These are phyloP conservation scores for Clarias magur DNA, from an alignment of 2,113 vertebrate genomes.

Conservation along the genomic window DNA sequence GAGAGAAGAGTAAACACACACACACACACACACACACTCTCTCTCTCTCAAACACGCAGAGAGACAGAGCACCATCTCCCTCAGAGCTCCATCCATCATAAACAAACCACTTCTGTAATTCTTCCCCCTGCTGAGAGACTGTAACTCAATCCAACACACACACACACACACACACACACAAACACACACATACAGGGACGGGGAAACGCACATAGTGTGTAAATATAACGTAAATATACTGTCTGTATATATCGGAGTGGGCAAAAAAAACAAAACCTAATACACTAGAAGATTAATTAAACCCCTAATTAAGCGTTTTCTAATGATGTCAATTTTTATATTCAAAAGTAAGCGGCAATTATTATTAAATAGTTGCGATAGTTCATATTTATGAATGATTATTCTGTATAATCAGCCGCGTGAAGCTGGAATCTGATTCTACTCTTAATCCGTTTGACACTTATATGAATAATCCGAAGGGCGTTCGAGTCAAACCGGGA, in stretches of 20 bases:
- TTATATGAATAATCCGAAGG: no score
- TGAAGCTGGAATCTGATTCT: not conserved
- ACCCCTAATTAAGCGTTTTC: no score
- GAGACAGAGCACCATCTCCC: not conserved
- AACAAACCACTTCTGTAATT: constrained; percentile 10
- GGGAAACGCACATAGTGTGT: no score
- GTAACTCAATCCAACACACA: not conserved
- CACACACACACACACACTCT: not conserved
- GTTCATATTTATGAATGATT: no score
- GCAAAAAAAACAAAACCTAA: not conserved
- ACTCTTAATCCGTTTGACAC: no score
- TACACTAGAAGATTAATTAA: no score
- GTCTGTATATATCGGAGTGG: not conserved
- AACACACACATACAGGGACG: not conserved
- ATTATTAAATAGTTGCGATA: no score
- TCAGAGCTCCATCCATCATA: constrained; percentile 16
- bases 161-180: not conserved
- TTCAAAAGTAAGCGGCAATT: no score
- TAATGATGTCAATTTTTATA: no score
- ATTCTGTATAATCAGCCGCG: not conserved
- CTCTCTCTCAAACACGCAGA: not conserved
- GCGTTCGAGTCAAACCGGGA: no score
- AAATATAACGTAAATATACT: not conserved
- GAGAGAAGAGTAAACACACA: not conserved
- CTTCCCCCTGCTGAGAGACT: constrained; percentile 1